Evolutionary conservation across 2,888 invertebrate species (phyloP).

Genomic region (Acrocyrtus sp.): DNA sequence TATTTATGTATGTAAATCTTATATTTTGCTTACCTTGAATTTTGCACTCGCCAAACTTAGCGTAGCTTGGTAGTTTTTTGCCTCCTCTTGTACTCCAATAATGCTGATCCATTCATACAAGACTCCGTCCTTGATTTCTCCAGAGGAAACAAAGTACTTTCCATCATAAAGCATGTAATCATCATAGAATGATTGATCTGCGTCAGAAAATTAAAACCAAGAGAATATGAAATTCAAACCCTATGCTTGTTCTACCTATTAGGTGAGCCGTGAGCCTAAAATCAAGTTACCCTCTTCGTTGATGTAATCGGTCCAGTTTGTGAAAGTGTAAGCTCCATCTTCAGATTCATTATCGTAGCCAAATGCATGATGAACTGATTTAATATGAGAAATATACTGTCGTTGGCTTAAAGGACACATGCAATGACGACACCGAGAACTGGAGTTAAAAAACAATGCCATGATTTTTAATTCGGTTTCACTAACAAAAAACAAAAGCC

Average conservation of each 20-base stretch:
- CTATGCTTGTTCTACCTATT: too few species aligned
- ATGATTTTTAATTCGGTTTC: too few species aligned
- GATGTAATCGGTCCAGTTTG: conserved; percentile 36
- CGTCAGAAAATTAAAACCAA: neutral
- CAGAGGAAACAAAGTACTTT: conserved; percentile 39
- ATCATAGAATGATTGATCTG: conserved; percentile 31
- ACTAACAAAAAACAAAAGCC: too few species aligned
- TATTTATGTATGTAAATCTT: neutral
- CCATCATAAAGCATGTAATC: conserved; percentile 32
- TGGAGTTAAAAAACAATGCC: conserved; percentile 12
- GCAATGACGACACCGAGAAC: conserved; percentile 36
- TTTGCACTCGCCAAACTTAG: conserved; percentile 18
- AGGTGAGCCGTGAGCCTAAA: too few species aligned
- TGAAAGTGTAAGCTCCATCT: conserved; percentile 31
- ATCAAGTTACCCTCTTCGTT: conserved; percentile 35
- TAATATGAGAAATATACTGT: conserved; percentile 38
- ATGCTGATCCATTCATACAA: conserved; percentile 40
- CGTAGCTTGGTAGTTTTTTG: conserved; percentile 18
- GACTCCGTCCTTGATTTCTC: conserved; percentile 31
- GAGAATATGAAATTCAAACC: neutral
- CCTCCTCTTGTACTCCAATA: conserved; percentile 26
- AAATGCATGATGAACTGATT: conserved; percentile 33
- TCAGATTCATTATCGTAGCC: conserved; percentile 27
- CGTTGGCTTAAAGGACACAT: conserved; percentile 32
- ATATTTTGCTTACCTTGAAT: conserved; percentile 23